Evolutionary conservation across 1,140 invertebrate genomes (phyloP).

Genomic region (Drosophila seguyi): DNA sequence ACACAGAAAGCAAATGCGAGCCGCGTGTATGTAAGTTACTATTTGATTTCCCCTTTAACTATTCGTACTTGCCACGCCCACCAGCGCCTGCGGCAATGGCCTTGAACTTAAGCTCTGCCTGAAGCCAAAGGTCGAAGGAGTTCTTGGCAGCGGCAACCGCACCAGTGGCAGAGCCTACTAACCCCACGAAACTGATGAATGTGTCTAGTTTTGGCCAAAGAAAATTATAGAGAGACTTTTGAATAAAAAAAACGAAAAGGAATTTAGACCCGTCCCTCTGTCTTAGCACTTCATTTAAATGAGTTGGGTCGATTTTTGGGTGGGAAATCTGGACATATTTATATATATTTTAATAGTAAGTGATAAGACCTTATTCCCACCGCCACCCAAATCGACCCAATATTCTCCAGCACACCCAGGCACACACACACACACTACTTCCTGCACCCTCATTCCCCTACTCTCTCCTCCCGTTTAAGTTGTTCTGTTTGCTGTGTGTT

Average conservation of each 20-base stretch:
- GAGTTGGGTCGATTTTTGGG: slow-evolving; percentile 12
- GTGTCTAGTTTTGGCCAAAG: slow-evolving; percentile 63
- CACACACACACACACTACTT: slow-evolving; percentile 27
- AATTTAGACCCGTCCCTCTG: neutral
- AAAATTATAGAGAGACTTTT: slow-evolving; percentile 8
- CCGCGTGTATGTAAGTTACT: slow-evolving; percentile 66
- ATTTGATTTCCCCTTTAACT: slow-evolving; percentile 31
- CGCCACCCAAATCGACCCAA: neutral
- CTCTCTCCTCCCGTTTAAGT: slow-evolving; percentile 12
- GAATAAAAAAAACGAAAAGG: neutral
- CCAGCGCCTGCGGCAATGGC: slow-evolving; percentile 51
- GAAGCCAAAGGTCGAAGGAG: slow-evolving; percentile 11
- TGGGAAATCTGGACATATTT: neutral
- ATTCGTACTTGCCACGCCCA: slow-evolving; percentile 4
- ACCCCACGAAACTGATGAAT: slow-evolving; percentile 54
- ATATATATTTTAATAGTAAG: neutral
- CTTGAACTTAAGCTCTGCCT: slow-evolving; percentile 43
- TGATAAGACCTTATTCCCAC: neutral
- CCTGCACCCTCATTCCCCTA: slow-evolving; percentile 4
- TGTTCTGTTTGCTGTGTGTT: slow-evolving; percentile 48
- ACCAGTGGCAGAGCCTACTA: slow-evolving; percentile 58
- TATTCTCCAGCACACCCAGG: neutral
- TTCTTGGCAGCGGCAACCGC: slow-evolving; percentile 25
- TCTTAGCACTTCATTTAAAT: slow-evolving; percentile 1
- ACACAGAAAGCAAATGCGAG: slow-evolving; percentile 35